These are phyloP conservation scores for Drosophila meridiana DNA, from an alignment of 2,888 invertebrate species.

Conservation along the genomic window DNA sequence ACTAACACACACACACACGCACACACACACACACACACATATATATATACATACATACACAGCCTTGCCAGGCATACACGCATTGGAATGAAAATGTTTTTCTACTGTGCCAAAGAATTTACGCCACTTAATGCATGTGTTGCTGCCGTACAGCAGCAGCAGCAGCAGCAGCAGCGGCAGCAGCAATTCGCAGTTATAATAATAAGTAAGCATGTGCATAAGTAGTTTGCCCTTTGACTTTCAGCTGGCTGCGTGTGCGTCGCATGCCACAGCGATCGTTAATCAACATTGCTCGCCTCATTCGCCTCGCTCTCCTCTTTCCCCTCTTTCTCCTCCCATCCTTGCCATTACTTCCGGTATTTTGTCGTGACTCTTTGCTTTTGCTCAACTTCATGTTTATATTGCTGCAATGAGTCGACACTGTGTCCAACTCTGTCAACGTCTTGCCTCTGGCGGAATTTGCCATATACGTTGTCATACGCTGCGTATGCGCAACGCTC, in stretches of 20 bases:
- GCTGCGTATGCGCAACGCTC: constrained; percentile 59
- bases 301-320: neutral
- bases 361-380: constrained; percentile 44
- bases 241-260: constrained; percentile 21
- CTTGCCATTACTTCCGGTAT: constrained; percentile 51
- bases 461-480: constrained; percentile 50
- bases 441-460: constrained; percentile 37
- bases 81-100: constrained; percentile 79
- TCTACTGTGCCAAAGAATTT: constrained; percentile 68
- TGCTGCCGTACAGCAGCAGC: constrained; percentile 22
- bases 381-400: constrained; percentile 3
- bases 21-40: neutral
- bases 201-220: constrained; percentile 40
- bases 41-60: neutral
- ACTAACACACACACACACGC: neutral
- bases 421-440: constrained; percentile 5
- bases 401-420: constrained; percentile 55
- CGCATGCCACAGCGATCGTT: constrained; percentile 58
- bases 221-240: constrained; percentile 44
- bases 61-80: constrained; percentile 30
- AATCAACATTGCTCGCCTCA: constrained; percentile 50
- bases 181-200: constrained; percentile 47
- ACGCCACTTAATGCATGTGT: constrained; percentile 59
- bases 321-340: neutral
- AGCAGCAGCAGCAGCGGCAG: constrained; percentile 2